phyloP scores from a whole-genome alignment of 2,797 vertebrate genomes.

The Scyliorhinus canicula region DNA sequence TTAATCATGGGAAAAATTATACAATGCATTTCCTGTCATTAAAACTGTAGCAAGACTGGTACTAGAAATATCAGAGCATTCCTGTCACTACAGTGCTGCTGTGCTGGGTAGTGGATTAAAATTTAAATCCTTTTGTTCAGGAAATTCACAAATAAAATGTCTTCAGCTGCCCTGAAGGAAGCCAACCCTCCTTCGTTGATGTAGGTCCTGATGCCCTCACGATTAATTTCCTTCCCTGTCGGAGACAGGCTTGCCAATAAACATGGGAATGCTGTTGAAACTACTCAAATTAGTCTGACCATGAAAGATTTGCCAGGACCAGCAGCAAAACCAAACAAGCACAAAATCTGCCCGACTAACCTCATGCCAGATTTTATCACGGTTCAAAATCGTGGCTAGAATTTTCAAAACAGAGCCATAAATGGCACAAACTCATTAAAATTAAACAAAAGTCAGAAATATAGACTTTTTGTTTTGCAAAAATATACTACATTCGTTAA shows the following conservation, averaged over 20 bases:
- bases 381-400: not conserved
- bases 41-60: not conserved
- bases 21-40: not conserved
- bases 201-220: not conserved
- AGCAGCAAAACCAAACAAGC: not conserved
- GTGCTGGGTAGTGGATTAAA: not conserved
- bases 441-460: not conserved
- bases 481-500: too few relatives aligned
- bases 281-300: not conserved
- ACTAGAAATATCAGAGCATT: not conserved
- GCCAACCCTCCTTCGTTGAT: not conserved
- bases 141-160: not conserved
- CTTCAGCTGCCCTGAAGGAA: not conserved
- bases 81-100: not conserved
- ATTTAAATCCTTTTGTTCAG: not conserved
- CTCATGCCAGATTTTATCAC: not conserved
- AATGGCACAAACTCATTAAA: not conserved
- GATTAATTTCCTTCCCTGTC: not conserved
- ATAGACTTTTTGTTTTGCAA: not conserved
- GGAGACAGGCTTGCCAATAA: not conserved
- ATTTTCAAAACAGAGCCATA: not conserved
- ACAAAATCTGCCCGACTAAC: not conserved
- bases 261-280: not conserved
- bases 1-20: not conserved
- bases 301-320: not conserved